A percentile compares a stretch with the other conserved stretches of the same genome.
phyloP scores from a whole-genome alignment of 2,113 vertebrate species.

The Rhizomys pruinosus region DNA sequence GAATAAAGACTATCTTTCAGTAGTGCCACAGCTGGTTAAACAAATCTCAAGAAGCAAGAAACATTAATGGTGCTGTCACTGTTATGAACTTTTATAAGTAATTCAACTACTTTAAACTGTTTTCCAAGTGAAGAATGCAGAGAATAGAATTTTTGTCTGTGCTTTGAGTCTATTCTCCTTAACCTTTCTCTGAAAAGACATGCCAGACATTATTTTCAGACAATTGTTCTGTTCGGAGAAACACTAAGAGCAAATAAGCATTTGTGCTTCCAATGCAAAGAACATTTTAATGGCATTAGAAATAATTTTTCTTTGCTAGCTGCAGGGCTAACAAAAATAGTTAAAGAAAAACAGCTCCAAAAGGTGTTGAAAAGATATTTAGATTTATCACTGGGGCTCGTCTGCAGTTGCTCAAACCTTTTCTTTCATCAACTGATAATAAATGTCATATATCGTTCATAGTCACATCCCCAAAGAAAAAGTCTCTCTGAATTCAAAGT shows the following conservation, averaged over 20 bases:
- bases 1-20: neutral
- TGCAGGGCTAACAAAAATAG: constrained; percentile 79
- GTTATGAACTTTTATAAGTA: neutral
- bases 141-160: constrained; percentile 59
- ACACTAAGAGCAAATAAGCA: constrained; percentile 65
- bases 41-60: constrained; percentile 10
- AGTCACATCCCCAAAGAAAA: constrained; percentile 77
- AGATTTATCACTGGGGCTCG: constrained; percentile 81
- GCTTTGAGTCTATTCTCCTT: constrained; percentile 58
- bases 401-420: constrained; percentile 81
- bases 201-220: constrained; percentile 75
- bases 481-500: constrained; percentile 66
- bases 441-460: constrained; percentile 84
- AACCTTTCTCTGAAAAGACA: constrained; percentile 69
- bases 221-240: constrained; percentile 75
- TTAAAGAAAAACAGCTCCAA: constrained; percentile 69
- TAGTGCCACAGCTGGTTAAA: neutral
- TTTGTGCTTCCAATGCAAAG: constrained; percentile 71
- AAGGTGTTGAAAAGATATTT: constrained; percentile 82
- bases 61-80: neutral
- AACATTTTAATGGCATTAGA: constrained; percentile 74
- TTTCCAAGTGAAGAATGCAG: constrained; percentile 61
- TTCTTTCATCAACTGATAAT: constrained; percentile 84
- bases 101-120: constrained; percentile 61
- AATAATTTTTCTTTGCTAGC: constrained; percentile 75